Conservation (phyloP, 2,888 invertebrate genomes). For the Agonum fuliginosum region DNA sequence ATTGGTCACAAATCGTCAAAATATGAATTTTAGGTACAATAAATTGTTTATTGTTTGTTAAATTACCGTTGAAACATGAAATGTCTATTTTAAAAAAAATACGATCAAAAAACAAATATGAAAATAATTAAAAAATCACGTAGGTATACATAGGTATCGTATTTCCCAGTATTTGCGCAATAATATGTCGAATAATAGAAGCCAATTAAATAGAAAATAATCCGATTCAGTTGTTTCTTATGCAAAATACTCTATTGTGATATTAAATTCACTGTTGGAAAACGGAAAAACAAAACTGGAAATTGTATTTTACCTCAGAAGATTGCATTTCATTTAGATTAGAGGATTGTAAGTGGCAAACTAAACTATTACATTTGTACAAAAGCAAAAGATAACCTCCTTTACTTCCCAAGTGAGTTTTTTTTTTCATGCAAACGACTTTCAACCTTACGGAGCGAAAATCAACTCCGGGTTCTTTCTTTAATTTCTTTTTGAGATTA, state of each 20-base stretch:
- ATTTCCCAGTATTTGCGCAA: too few species aligned
- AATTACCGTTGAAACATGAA: too few species aligned
- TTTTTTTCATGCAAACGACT: constrained; percentile 7
- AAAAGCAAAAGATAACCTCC: constrained; percentile 30
- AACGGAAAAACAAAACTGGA: background rate
- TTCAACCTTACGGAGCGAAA: background rate
- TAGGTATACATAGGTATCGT: too few species aligned
- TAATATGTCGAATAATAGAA: too few species aligned
- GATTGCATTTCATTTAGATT: constrained; percentile 38
- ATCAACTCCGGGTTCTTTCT: constrained; percentile 2
- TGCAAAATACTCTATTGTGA: background rate
- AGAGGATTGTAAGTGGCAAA: constrained; percentile 31
- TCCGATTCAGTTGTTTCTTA: too few species aligned
- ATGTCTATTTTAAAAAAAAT: too few species aligned
- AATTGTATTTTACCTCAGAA: background rate
- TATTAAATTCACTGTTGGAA: background rate
- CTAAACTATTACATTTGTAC: constrained; percentile 41
- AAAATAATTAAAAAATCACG: too few species aligned
- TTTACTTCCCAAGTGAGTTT: background rate
- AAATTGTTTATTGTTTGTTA: too few species aligned
- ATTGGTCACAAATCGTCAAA: too few species aligned
- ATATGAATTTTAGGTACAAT: too few species aligned
- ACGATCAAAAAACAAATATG: too few species aligned
- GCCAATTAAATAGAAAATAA: too few species aligned
- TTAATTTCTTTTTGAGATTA: constrained; percentile 47